Percentiles rank a stretch among this genome's conserved stretches.
phyloP scores from a whole-genome alignment of 1,140 invertebrate species.

The Pygmarrhopalites habei region DNA sequence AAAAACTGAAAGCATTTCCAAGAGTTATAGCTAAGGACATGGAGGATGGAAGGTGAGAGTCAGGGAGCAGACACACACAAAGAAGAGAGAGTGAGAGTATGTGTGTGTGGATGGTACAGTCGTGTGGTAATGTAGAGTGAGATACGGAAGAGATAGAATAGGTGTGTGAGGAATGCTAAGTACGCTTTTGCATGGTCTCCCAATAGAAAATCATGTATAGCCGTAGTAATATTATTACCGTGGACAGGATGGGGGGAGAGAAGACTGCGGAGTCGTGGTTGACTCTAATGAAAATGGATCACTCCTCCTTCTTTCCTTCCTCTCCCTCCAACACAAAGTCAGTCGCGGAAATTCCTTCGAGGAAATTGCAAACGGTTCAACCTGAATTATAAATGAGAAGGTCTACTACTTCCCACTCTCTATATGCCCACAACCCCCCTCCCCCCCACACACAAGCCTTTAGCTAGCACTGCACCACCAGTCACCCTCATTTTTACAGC shows the following conservation, averaged over 20 bases:
- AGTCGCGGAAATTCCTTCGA: slow-evolving; percentile 9
- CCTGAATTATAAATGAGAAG: slow-evolving; percentile 7
- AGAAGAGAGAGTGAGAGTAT: too few relatives aligned
- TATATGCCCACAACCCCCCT: too few relatives aligned
- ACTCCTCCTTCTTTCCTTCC: too few relatives aligned
- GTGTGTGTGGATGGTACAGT: background rate
- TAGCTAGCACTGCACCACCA: background rate
- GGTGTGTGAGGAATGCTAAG: slow-evolving; percentile 16
- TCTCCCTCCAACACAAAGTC: too few relatives aligned
- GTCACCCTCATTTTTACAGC: slow-evolving; percentile 10
- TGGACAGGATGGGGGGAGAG: background rate
- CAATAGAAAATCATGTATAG: slow-evolving; percentile 1
- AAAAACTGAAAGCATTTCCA: background rate
- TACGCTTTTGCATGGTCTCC: slow-evolving; percentile 4
- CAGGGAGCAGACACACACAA: background rate
- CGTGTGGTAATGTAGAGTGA: slow-evolving; percentile 4
- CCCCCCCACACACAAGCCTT: too few relatives aligned
- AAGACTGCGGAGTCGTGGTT: background rate
- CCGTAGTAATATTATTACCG: slow-evolving; percentile 1
- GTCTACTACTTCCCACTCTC: too few relatives aligned
- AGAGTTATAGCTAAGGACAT: background rate
- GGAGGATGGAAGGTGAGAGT: background rate
- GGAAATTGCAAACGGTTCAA: slow-evolving; percentile 15
- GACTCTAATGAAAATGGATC: slow-evolving; percentile 14
- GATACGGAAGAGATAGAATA: slow-evolving; percentile 3